Base-by-base conservation (phyloP, 2,113 vertebrate species). In the Hymenochirus boettgeri region DNA sequence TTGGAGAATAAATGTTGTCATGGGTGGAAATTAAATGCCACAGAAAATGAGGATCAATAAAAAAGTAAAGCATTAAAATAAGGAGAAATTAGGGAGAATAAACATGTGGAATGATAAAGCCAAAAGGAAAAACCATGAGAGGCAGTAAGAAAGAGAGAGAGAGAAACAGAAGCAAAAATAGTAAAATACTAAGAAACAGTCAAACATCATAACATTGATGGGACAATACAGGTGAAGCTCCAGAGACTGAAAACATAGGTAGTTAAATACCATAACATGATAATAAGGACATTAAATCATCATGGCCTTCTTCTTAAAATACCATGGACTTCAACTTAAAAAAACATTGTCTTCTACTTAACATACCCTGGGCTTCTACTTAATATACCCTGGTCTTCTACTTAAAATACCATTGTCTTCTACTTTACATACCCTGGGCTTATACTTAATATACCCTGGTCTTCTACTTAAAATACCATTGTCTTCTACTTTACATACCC, bases 41-140 rank as follows among this genome's bases (percentile, higher is more conserved):
- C 15, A 25, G 17, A 18, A 5, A 57, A 57, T 57, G 8, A 57
- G 26, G 21, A 76, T n/a, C 79, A 78, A 75, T 76, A 27, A 24
- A 76, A 70, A 51, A 0, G 58, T 9, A 42, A 60, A 57, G 53
- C 31, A 50, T 39, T 2, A 2, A 17, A 2, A 2, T 53, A 73
- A 56, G 0, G 0, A 60, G 59, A 42, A 42, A 31, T n/a, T 46
- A 27, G 0, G 3, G 73, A 74, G 35, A 66, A 71, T 42, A 42
- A 13, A 42, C 15, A n/a, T n/a, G n/a, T 5, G 12, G 39, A 47
- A 46, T 46, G 0, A 46, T 12, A 4, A 61, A 74, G 39, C 62
- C 25, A 3, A 55, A 55, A 55, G 37, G 33, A 23, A 59, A 27
- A 22, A 67, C 4, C 10, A 48, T 48, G 21, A 53, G 24, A 22